phyloP scores from a whole-genome alignment of 2,888 invertebrate genomes.

The Cantharis rustica region DNA sequence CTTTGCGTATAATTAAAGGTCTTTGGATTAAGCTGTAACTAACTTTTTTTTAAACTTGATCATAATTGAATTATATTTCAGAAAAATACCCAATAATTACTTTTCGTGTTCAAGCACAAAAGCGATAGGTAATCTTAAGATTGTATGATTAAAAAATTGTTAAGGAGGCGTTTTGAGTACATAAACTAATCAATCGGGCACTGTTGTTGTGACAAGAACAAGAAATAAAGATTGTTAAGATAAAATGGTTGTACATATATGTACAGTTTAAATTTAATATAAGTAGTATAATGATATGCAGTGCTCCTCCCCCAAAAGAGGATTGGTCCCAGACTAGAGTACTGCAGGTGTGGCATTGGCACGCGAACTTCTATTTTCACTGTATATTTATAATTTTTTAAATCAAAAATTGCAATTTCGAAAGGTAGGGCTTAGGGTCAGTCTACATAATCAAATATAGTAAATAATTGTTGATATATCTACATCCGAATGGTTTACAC shows the following conservation, averaged over 20 bases:
- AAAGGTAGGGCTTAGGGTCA: neutral
- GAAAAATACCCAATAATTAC: neutral
- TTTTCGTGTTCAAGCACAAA: neutral
- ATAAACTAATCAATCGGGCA: neutral
- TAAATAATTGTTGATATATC: too few species aligned
- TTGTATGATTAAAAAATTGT: neutral
- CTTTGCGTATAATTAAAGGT: neutral
- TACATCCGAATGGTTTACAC: neutral
- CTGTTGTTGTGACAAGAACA: neutral
- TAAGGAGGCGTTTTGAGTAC: neutral
- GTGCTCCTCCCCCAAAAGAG: constrained; percentile 39
- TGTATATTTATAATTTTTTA: neutral
- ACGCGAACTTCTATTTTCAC: constrained; percentile 33
- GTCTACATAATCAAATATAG: neutral
- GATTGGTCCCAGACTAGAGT: constrained; percentile 39
- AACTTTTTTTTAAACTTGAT: neutral
- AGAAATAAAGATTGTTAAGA: constrained; percentile 16
- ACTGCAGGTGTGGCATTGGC: constrained; percentile 40
- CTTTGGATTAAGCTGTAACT: neutral
- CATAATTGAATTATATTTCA: neutral
- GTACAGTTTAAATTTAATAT: constrained; percentile 29
- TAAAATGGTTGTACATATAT: constrained; percentile 29
- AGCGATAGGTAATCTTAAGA: neutral
- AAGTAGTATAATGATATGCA: constrained; percentile 40
- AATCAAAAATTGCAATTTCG: neutral